A percentile compares a stretch with the other conserved stretches of the same genome.
Evolutionary conservation across 2,113 vertebrate species (phyloP).

Genomic region (Ochotona princeps): DNA sequence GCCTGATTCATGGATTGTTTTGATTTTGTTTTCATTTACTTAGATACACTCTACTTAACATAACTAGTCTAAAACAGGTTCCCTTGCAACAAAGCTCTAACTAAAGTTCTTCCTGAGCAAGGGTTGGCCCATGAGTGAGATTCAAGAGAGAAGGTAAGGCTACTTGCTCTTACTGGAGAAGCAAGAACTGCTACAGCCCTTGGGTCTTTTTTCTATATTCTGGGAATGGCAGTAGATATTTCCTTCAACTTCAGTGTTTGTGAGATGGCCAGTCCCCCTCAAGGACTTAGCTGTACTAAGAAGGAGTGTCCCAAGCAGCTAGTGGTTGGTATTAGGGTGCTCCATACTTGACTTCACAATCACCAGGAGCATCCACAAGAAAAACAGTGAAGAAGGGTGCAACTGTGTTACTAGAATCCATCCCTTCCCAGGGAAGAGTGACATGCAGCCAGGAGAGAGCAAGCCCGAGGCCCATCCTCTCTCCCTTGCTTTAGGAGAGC

Average conservation of each 20-base stretch:
- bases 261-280: background rate
- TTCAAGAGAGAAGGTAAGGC: background rate
- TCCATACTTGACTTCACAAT: background rate
- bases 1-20: too few species aligned
- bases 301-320: background rate
- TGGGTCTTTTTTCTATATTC: background rate
- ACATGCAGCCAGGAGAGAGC: background rate
- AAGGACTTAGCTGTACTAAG: background rate
- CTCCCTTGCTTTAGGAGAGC: background rate
- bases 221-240: background rate
- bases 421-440: background rate
- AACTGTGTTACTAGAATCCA: background rate
- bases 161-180: background rate
- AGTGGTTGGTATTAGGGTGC: background rate
- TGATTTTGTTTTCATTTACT: too few species aligned
- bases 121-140: constrained; percentile 29
- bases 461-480: background rate
- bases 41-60: too few species aligned
- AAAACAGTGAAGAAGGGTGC: background rate
- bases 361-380: background rate
- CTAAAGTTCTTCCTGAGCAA: constrained; percentile 46
- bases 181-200: background rate
- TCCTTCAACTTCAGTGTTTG: background rate
- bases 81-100: background rate
- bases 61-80: too few species aligned